A percentile compares a stretch with the other conserved stretches of the same genome.
phyloP scores from a whole-genome alignment of 2,888 invertebrate species.

The Chymomyza procnemis region DNA sequence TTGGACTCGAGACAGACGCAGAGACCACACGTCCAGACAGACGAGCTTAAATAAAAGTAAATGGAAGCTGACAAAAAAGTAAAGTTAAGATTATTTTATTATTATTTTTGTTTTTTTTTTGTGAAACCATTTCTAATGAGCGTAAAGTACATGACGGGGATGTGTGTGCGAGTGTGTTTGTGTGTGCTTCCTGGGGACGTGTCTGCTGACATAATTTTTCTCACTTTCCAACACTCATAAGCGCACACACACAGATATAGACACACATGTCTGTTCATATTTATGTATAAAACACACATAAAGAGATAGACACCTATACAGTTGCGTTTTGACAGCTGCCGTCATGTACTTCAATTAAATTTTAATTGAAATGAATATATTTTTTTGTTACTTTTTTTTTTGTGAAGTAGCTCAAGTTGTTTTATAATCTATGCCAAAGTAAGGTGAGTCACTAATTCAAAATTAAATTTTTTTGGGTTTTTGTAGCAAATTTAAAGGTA shows the following conservation, averaged over 20 bases:
- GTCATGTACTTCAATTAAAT: constrained; percentile 65
- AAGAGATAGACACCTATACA: constrained; percentile 7
- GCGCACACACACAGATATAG: constrained; percentile 6
- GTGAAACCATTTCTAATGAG: constrained; percentile 55
- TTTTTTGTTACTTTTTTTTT: constrained; percentile 27
- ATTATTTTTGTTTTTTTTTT: constrained; percentile 17
- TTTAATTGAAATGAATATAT: constrained; percentile 68
- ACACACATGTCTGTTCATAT: not conserved
- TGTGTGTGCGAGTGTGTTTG: constrained; percentile 4
- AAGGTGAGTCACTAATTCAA: constrained; percentile 1
- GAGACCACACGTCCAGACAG: constrained; percentile 6
- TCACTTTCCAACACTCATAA: constrained; percentile 26
- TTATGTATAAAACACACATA: not conserved
- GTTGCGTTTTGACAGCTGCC: constrained; percentile 40
- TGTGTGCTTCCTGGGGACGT: constrained; percentile 26
- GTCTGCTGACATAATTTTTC: constrained; percentile 64
- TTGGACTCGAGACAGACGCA: not conserved
- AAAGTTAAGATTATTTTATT: constrained; percentile 31
- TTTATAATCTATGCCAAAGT: constrained; percentile 36
- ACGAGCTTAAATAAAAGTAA: constrained; percentile 37
- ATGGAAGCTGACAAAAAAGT: constrained; percentile 31
- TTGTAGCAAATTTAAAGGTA: too few species aligned
- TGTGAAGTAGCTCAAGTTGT: constrained; percentile 39
- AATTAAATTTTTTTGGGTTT: not conserved
- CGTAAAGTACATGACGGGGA: not conserved